phyloP scores from a whole-genome alignment of 2,113 vertebrate genomes.

The Amblyornis subalaris region DNA sequence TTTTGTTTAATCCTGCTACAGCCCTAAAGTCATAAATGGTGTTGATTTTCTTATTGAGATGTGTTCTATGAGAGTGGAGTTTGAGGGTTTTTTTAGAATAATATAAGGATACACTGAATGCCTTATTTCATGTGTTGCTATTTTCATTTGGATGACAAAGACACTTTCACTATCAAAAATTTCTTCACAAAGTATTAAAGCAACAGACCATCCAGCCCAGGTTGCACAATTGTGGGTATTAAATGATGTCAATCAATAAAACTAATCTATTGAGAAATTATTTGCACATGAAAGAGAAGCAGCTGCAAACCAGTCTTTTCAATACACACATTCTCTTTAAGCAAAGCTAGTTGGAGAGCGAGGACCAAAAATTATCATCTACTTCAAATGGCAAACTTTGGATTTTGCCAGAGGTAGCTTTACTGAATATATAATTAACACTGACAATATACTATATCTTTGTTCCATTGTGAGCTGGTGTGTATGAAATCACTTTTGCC shows the following conservation, averaged over 20 bases:
- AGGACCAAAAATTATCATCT: background rate
- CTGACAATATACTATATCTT: background rate
- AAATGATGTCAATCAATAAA: background rate
- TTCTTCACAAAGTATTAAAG: background rate
- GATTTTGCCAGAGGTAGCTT: background rate
- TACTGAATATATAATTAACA: background rate
- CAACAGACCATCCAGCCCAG: background rate
- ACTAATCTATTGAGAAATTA: background rate
- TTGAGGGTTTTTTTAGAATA: background rate
- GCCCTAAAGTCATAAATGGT: background rate
- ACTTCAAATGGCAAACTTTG: background rate
- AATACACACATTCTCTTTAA: background rate
- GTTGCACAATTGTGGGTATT: background rate
- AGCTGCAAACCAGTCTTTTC: background rate
- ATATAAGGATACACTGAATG: background rate
- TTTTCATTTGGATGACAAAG: background rate
- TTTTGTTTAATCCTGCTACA: background rate
- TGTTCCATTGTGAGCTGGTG: background rate
- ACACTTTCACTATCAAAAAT: background rate
- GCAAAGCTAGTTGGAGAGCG: background rate
- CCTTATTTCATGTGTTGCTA: background rate
- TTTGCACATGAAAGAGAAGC: background rate
- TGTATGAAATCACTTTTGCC: background rate
- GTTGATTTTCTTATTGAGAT: background rate
- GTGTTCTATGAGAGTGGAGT: accelerated